Conservation (phyloP, 1,140 invertebrate species). For the Paracyclopina nana region DNA sequence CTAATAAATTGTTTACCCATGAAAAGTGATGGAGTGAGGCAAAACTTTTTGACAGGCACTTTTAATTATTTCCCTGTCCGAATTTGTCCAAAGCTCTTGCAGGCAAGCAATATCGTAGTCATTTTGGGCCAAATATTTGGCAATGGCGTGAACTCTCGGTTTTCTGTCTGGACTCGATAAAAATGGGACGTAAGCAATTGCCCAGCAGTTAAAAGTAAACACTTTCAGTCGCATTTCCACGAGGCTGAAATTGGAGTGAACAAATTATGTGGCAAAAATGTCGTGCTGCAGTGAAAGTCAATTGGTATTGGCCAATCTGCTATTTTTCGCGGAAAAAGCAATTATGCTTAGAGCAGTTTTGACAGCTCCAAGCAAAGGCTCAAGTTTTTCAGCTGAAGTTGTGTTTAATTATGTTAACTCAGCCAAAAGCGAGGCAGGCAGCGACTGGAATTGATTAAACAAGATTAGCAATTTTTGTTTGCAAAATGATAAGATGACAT, state of each 20-base stretch:
- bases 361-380: background rate
- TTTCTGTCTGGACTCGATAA: background rate
- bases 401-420: too few relatives aligned
- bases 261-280: background rate
- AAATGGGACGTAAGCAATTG: background rate
- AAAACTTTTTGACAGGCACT: background rate
- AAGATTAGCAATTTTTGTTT: too few relatives aligned
- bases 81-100: background rate
- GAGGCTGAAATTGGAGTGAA: background rate
- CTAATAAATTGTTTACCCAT: background rate
- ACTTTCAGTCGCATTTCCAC: background rate
- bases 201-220: constrained; percentile 2
- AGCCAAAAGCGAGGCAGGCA: too few relatives aligned
- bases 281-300: background rate
- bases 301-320: background rate
- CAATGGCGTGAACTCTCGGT: background rate
- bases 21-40: background rate
- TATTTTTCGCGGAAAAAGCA: background rate
- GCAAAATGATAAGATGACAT: too few relatives aligned
- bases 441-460: too few relatives aligned
- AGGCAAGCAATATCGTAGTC: background rate
- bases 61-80: too few relatives aligned
- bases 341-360: background rate
- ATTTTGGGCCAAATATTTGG: background rate
- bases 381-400: background rate